Percentiles rank a stretch among this genome's conserved stretches.
These are phyloP conservation scores for Cephus rjabovi DNA, from an alignment of 2,888 invertebrate species.

Conservation along the genomic window DNA sequence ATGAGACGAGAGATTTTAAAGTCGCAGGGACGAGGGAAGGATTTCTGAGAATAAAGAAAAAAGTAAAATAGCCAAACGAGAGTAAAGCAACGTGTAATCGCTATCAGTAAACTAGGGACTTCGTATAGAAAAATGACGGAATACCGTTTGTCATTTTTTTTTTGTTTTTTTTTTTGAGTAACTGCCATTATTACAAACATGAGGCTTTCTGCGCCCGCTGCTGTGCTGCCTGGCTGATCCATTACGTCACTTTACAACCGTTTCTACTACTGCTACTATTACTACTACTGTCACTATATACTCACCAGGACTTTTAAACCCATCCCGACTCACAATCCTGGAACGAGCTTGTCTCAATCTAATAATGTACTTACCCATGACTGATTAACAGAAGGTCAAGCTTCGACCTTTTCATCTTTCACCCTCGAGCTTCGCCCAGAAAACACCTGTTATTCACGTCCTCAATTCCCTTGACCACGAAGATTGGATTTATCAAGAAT, in stretches of 20 bases:
- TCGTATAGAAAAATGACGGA: background rate
- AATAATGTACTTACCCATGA: background rate
- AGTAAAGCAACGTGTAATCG: background rate
- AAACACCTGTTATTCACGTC: background rate
- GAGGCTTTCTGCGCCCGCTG: background rate
- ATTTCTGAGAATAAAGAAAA: background rate
- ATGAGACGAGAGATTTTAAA: background rate
- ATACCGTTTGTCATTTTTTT: background rate
- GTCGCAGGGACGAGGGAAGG: background rate
- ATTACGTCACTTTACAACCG: background rate
- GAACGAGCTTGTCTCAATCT: background rate
- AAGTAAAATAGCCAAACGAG: background rate
- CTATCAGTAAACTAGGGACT: background rate
- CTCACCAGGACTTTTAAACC: background rate
- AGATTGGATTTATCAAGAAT: background rate
- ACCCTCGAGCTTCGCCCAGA: background rate
- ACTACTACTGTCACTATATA: background rate
- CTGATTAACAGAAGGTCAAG: background rate
- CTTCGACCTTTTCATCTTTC: background rate
- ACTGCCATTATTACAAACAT: slow-evolving; percentile 36
- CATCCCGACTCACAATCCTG: background rate
- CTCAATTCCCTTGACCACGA: background rate
- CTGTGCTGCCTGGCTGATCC: background rate
- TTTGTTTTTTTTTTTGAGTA: slow-evolving; percentile 12
- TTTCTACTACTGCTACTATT: background rate